Evolutionary conservation across 2,888 invertebrate genomes (phyloP).

Genomic region (Meiosimyza decipiens): DNA sequence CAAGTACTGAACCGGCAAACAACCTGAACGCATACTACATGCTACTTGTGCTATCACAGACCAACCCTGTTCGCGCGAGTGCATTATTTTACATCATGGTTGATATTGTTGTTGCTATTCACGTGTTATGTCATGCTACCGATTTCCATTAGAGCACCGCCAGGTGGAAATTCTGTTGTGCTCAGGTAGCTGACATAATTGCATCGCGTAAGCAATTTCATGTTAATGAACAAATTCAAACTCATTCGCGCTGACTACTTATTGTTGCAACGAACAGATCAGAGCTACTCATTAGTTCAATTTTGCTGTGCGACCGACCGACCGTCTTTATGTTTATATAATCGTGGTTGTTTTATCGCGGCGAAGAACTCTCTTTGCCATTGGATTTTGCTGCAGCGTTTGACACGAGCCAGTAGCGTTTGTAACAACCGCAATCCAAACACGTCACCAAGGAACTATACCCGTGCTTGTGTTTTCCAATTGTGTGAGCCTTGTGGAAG

Average conservation of each 20-base stretch:
- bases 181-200: conserved; percentile 32
- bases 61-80: too few species aligned
- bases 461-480: too few species aligned
- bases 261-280: neutral
- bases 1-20: neutral
- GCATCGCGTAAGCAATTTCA: conserved; percentile 15
- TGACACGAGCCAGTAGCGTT: conserved; percentile 11
- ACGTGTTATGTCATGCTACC: conserved; percentile 25
- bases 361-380: neutral
- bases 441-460: too few species aligned
- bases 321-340: conserved; percentile 15
- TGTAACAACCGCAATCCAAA: too few species aligned
- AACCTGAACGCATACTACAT: too few species aligned
- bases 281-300: conserved; percentile 23
- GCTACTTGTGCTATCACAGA: too few species aligned
- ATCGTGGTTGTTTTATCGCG: neutral
- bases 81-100: too few species aligned
- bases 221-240: conserved; percentile 23
- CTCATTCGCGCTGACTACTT: neutral
- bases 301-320: neutral
- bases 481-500: too few species aligned
- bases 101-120: neutral
- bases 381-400: conserved; percentile 15
- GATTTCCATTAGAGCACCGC: conserved; percentile 18
- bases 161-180: conserved; percentile 23